These are phyloP conservation scores for Manduca sexta DNA, from an alignment of 1,140 invertebrate species.

Conservation along the genomic window DNA sequence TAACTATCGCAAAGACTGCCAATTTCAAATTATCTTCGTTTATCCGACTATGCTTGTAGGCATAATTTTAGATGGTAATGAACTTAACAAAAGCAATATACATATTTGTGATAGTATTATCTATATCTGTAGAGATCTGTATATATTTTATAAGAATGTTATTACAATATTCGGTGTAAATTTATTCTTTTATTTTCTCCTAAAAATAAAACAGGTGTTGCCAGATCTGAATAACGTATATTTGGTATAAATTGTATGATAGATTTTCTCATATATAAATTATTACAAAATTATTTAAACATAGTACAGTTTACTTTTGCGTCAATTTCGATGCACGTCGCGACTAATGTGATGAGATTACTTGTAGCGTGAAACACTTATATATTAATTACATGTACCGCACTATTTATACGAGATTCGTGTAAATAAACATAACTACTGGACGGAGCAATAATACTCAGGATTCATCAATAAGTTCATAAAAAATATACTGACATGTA, in stretches of 20 bases:
- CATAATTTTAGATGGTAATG: too few species aligned
- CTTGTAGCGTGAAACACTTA: too few species aligned
- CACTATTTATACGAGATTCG: too few species aligned
- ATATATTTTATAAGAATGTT: constrained; percentile 26
- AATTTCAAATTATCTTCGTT: not conserved
- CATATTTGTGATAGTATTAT: not conserved
- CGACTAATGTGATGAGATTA: too few species aligned
- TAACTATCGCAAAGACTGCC: not conserved
- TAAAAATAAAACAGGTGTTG: constrained; percentile 24
- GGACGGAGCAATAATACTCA: too few species aligned
- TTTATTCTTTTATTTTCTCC: constrained; percentile 10
- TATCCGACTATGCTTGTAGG: too few species aligned
- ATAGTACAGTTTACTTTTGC: not conserved
- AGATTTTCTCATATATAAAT: constrained; percentile 43
- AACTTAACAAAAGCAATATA: too few species aligned
- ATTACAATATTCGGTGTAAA: constrained; percentile 41
- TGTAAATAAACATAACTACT: too few species aligned
- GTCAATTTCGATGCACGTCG: not conserved
- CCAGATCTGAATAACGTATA: constrained; percentile 41
- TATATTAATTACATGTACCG: too few species aligned
- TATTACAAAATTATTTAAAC: constrained; percentile 23
- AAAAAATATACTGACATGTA: too few species aligned
- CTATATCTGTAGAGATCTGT: too few species aligned
- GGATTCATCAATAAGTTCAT: too few species aligned
- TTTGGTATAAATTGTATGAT: constrained; percentile 64